Evolutionary conservation across 1,140 invertebrate species (phyloP).

Genomic region (Batillaria attramentaria): DNA sequence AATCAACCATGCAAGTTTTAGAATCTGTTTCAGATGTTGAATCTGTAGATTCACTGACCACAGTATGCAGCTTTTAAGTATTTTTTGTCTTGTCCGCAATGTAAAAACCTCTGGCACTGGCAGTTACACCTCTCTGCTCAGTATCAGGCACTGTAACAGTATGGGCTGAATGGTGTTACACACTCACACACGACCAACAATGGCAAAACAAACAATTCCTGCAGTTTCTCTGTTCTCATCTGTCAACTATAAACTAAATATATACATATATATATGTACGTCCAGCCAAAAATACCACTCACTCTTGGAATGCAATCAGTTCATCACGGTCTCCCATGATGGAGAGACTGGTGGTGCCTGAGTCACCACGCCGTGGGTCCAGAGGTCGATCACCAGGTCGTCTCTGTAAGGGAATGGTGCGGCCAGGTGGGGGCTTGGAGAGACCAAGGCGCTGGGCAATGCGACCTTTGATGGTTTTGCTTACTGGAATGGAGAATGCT

Average conservation of each 20-base stretch:
- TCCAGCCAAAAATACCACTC: slow-evolving; percentile 35
- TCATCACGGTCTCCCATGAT: slow-evolving; percentile 78
- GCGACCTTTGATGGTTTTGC: slow-evolving; percentile 67
- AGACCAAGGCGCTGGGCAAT: slow-evolving; percentile 72
- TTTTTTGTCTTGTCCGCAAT: too few species aligned
- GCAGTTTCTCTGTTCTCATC: background rate
- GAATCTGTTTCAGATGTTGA: too few species aligned
- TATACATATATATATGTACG: too few species aligned
- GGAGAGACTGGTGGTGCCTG: slow-evolving; percentile 70
- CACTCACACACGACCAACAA: background rate
- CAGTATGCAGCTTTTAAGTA: too few species aligned
- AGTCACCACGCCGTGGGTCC: slow-evolving; percentile 43
- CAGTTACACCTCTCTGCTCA: too few species aligned
- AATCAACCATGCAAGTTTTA: too few species aligned
- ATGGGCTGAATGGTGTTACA: too few species aligned
- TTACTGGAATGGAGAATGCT: slow-evolving; percentile 29
- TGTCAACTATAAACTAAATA: background rate
- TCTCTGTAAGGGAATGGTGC: slow-evolving; percentile 70
- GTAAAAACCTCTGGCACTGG: too few species aligned
- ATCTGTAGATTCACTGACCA: too few species aligned
- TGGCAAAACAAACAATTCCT: background rate
- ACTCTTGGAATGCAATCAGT: slow-evolving; percentile 73
- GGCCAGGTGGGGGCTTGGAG: slow-evolving; percentile 62
- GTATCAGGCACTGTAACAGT: too few species aligned
- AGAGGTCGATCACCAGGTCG: slow-evolving; percentile 44